Base-by-base conservation (phyloP, 2,113 vertebrate genomes). In the Hippocampus mohnikei region DNA sequence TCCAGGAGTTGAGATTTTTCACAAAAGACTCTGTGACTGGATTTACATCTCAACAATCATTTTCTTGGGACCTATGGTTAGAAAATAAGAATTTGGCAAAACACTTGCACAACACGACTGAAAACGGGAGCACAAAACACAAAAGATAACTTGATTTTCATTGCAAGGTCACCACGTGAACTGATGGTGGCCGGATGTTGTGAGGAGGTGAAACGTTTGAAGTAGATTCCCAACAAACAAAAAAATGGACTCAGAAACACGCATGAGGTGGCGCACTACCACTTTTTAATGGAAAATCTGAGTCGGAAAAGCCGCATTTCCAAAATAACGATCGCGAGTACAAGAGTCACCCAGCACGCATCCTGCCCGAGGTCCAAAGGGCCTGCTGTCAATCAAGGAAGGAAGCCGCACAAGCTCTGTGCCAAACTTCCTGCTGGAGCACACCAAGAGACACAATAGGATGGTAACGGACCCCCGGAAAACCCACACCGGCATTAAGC, bases 371-470 rank as follows among this genome's bases (percentile, higher is more conserved):
- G 64, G 27, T 63, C 77, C 66, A 66, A 72, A 85, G 52, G 58
- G 44, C 74, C 29, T 61, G 0, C 73, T 85, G 89, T 88, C 88
- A 88, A 73, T 88, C 87, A 86, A 41, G 82, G 88, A 87, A 92
- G 88, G 88, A 91, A 92, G 86, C 68, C 10, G 37, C 37, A 9
- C 5, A 64, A 72, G 75, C 81, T 80, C 81, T 27, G 29, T 67
- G 86, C 85, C 90, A 86, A 83, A 74, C 88, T 89, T 92, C 90
- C 91, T 92, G 90, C 88, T 84, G 75, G 71, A 11, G 21, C 21
- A 55, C 52, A 55, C 21, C 52, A 2, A 55, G 21, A n/a, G 21
- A n/a, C 87, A 90, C 89, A 92, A 90, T 89, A 61, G 88, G 64
- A 71, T 48, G 61, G 65, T 71, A 55, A 66, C 48, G 21, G 52